Percentiles rank a stretch among this genome's conserved stretches.
These are phyloP conservation scores for Palythoa caribaeorum DNA, from an alignment of 92 coral and sea anemone species.

Conservation along the genomic window DNA sequence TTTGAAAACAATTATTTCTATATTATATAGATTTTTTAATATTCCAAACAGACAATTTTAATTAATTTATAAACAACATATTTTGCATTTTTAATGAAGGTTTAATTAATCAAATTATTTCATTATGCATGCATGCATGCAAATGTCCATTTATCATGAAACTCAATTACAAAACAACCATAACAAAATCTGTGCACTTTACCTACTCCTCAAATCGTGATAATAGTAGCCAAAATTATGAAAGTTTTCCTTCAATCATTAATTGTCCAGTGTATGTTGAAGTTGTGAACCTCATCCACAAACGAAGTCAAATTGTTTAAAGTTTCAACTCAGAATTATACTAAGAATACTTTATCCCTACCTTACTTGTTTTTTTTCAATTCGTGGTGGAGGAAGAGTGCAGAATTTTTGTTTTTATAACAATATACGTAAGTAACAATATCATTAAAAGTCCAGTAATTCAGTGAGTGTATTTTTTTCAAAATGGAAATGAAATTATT, in stretches of 20 bases:
- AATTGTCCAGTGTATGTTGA: not conserved
- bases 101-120: not conserved
- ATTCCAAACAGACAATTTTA: too few species aligned
- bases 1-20: too few species aligned
- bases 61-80: not conserved
- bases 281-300: conserved; percentile 10
- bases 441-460: too few species aligned
- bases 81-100: not conserved
- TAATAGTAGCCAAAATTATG: not conserved
- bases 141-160: not conserved
- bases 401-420: too few species aligned
- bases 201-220: not conserved
- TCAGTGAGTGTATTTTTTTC: too few species aligned
- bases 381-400: too few species aligned
- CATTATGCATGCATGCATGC: not conserved
- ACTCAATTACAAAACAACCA: not conserved
- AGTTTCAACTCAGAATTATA: not conserved
- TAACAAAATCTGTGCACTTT: conserved; percentile 10
- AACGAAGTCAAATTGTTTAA: not conserved
- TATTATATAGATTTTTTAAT: too few species aligned
- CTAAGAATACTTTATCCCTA: too few species aligned
- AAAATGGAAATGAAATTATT: too few species aligned
- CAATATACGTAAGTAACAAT: too few species aligned
- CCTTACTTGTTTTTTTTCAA: too few species aligned
- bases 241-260: not conserved